A percentile compares a stretch with the other conserved stretches of the same genome.
Conservation (phyloP, 2,113 vertebrate species). For the Seriola rivoliana region DNA sequence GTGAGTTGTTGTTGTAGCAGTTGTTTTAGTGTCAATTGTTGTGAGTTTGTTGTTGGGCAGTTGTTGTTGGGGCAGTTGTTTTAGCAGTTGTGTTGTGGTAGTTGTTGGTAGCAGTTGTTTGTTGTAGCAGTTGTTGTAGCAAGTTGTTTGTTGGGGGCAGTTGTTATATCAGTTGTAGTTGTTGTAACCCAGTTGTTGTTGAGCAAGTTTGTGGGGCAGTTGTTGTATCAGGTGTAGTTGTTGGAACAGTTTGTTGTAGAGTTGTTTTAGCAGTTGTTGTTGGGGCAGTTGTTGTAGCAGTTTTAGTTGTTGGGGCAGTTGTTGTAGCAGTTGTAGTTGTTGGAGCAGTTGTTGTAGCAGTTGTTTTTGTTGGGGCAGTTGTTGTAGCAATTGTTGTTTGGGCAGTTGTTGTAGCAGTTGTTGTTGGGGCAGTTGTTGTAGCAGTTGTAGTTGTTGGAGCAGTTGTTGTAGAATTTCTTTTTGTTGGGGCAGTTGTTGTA, state of each 20-base stretch:
- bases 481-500: not conserved
- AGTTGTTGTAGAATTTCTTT: not conserved
- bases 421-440: not conserved
- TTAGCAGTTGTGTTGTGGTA: too few relatives aligned
- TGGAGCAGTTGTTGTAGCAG: not conserved
- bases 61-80: too few relatives aligned
- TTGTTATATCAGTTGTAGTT: too few relatives aligned
- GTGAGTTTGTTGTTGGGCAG: not conserved
- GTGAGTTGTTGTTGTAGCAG: too few relatives aligned
- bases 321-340: not conserved
- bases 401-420: not conserved
- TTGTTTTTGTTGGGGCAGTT: not conserved
- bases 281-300: not conserved
- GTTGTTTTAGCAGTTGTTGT: not conserved
- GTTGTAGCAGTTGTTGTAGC: too few relatives aligned
- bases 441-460: not conserved
- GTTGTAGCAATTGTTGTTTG: too few relatives aligned
- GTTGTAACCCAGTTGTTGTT: not conserved
- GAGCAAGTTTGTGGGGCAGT: too few relatives aligned
- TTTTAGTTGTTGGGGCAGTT: not conserved
- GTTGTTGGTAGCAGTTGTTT: too few relatives aligned
- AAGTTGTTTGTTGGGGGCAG: too few relatives aligned
- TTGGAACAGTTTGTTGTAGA: too few relatives aligned
- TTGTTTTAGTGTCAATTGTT: not conserved
- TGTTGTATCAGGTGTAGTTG: not conserved